Base-by-base conservation (phyloP, 2,113 vertebrate species). In the Garra rufa region DNA sequence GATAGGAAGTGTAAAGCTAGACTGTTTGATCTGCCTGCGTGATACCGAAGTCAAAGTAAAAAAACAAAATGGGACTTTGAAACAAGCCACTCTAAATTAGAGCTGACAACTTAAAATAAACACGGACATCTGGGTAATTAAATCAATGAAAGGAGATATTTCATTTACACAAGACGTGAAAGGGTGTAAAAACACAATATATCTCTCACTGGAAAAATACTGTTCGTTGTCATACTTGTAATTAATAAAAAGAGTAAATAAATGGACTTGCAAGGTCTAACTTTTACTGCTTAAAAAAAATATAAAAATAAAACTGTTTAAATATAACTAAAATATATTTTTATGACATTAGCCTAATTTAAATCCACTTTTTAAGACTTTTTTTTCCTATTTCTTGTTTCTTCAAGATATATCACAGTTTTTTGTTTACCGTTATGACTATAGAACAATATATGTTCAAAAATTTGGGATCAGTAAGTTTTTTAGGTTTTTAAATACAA, bases 81-180 rank as follows among this genome's bases (percentile, higher is more conserved):
- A 93, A 93, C 89, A 92, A 91, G 90, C 88, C 91, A 90, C 88
- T 91, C 90, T 92, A 93, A 94, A 93, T 93, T 92, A 93, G 90
- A 91, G 89, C 87, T 92, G 94, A 94, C 94, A 93, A 89, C 91
- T 93, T 93, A 92, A 92, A 93, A 93, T 91, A 94, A 95, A 94
- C 91, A 93, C 52, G 86, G 90, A 90, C 88, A 87, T 92, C 90
- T 92, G 91, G 90, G 90, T 93, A 93, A 94, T 94, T 93, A 92
- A 67, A 90, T 91, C 90, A 92, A 93, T 93, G 91, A 94, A 93
- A 94, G 91, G 87, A 91, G 91, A 93, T 92, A 91, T 94, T 94
- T 93, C 85, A 91, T 93, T 93, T 92, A 89, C 90, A 90, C 85
- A 1, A 81, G 91, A 88, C 87, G 90, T 87, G 83, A 90, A 89